Conservation (phyloP, 2,888 invertebrate species). For the Clepsis dumicolana region DNA sequence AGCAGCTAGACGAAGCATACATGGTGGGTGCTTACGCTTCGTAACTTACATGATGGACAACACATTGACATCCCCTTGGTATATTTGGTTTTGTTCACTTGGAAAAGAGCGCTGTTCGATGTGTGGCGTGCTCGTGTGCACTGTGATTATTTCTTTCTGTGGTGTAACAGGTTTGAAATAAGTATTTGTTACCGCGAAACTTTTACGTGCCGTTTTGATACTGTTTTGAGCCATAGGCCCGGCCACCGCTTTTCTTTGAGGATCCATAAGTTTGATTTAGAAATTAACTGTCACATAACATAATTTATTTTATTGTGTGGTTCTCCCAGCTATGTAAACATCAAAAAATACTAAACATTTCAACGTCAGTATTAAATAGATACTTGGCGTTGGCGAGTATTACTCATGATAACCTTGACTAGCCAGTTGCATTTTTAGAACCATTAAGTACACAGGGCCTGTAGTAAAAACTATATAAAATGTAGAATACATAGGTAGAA, state of each 20-base stretch:
- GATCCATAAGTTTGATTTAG: slow-evolving; percentile 60
- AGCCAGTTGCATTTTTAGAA: background rate
- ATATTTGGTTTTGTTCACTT: slow-evolving; percentile 70
- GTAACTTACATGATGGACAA: slow-evolving; percentile 73
- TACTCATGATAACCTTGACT: background rate
- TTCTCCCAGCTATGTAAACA: background rate
- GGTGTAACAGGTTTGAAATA: slow-evolving; percentile 54
- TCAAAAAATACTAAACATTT: slow-evolving; percentile 11
- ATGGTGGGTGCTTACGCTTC: background rate
- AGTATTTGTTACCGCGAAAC: slow-evolving; percentile 59
- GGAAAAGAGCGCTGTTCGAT: slow-evolving; percentile 63
- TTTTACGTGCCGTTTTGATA: slow-evolving; percentile 64
- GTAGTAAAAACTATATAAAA: too few relatives aligned
- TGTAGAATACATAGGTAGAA: too few relatives aligned
- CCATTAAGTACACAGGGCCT: background rate
- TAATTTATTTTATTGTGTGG: slow-evolving; percentile 2
- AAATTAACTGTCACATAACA: background rate
- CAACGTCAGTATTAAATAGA: background rate
- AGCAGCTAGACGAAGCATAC: too few relatives aligned
- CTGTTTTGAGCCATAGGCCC: slow-evolving; percentile 72
- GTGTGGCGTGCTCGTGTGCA: slow-evolving; percentile 72
- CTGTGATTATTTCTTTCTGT: slow-evolving; percentile 70
- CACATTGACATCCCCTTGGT: slow-evolving; percentile 74
- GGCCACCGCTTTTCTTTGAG: slow-evolving; percentile 64
- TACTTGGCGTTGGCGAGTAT: slow-evolving; percentile 2